Percentiles rank a stretch among this genome's conserved stretches.
These are phyloP conservation scores for Hypolimnas misippus DNA, from an alignment of 2,888 invertebrate genomes.

Conservation along the genomic window DNA sequence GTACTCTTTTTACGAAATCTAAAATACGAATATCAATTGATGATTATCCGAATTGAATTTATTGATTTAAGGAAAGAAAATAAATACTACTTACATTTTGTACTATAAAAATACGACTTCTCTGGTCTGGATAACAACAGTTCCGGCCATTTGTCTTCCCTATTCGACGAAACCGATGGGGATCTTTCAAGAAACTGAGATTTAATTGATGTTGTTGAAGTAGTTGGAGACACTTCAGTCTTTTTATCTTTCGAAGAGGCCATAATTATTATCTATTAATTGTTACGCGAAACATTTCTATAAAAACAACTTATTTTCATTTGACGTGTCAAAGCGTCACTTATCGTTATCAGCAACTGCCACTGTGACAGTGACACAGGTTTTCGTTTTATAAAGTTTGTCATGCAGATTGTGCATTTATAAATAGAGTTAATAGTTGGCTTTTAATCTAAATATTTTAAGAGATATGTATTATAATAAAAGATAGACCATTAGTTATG, in stretches of 20 bases:
- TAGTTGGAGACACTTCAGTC: slow-evolving; percentile 62
- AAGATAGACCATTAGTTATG: no score
- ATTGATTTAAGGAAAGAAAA: no score
- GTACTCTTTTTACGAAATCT: no score
- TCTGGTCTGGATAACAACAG: slow-evolving; percentile 74
- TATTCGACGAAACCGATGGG: slow-evolving; percentile 68
- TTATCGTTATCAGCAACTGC: slow-evolving; percentile 14
- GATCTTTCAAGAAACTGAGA: slow-evolving; percentile 68
- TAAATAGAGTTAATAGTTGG: neutral
- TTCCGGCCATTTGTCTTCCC: slow-evolving; percentile 81
- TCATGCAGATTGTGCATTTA: slow-evolving; percentile 5
- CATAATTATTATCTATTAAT: slow-evolving; percentile 55
- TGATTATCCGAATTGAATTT: no score
- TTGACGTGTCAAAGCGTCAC: slow-evolving; percentile 37
- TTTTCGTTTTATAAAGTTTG: neutral
- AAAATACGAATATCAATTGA: no score
- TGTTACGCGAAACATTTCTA: slow-evolving; percentile 53
- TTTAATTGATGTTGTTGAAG: slow-evolving; percentile 67
- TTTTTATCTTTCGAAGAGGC: slow-evolving; percentile 66
- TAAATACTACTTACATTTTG: slow-evolving; percentile 69
- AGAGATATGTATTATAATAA: no score
- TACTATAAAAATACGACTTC: slow-evolving; percentile 72
- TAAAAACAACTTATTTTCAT: slow-evolving; percentile 26
- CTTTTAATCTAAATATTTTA: no score
- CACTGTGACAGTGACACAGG: slow-evolving; percentile 19